phyloP scores from a whole-genome alignment of 1,140 invertebrate species.

The Panagrolaimus sp. region DNA sequence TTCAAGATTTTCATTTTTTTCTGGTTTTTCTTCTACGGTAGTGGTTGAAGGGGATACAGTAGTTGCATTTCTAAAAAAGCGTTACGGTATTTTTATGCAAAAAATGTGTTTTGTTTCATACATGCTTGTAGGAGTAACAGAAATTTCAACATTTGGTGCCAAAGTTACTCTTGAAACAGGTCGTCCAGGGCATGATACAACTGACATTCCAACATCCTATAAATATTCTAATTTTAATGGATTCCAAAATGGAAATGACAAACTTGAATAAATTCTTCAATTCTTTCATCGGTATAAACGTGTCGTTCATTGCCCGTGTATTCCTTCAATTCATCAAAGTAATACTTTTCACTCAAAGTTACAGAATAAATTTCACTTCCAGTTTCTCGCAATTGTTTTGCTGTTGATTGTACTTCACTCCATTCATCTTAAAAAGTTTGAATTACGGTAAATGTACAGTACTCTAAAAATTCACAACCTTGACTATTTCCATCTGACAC shows the following conservation, averaged over 20 bases:
- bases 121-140: not conserved
- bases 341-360: constrained; percentile 41
- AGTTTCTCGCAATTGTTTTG: constrained; percentile 19
- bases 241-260: not conserved
- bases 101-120: not conserved
- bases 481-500: constrained; percentile 46
- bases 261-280: constrained; percentile 43
- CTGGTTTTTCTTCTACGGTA: not conserved
- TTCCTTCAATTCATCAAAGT: constrained; percentile 42
- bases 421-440: constrained; percentile 41
- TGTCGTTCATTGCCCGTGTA: constrained; percentile 37
- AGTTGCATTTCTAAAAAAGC: not conserved
- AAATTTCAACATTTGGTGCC: constrained; percentile 11
- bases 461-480: too few relatives aligned
- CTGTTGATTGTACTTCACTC: constrained; percentile 33
- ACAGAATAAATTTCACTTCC: constrained; percentile 40
- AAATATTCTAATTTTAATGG: not conserved
- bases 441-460: too few relatives aligned
- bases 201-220: constrained; percentile 12
- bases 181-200: not conserved
- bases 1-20: not conserved
- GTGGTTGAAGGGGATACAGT: constrained; percentile 1
- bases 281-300: constrained; percentile 35
- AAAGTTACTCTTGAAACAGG: not conserved
- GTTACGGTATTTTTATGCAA: not conserved